Base-by-base conservation (phyloP, 2,797 vertebrate genomes). In the Clarias pachynema region DNA sequence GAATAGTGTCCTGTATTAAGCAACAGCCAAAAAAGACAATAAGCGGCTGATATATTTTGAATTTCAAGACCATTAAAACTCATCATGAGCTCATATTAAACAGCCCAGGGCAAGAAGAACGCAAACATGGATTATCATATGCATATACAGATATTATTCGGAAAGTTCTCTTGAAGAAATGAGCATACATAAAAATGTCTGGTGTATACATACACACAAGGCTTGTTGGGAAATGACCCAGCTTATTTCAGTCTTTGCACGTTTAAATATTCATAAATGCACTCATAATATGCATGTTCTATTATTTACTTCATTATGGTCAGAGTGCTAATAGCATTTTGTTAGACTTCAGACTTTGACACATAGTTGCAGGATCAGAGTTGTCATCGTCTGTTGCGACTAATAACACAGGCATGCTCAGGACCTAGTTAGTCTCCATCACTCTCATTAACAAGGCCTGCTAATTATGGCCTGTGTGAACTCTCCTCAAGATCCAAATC, bases 391-490 rank as follows among this genome's bases (percentile, higher is more conserved):
- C 77, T 84, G 70, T 59, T 75, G 83, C 66, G 81, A 84, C 83
- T 69, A 81, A 90, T 85, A 85, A 88, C 63, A 37, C 80, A 89
- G 84, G 66, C 86, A 84, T 87, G 86, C 89, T 80, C 85, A 84
- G 81, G 90, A 90, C 93, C 87, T 86, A 89, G 92, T 89, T 89
- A 90, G 93, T 91, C 91, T 88, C 79, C 95, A 68, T 84, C 82
- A 81, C 79, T 85, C 87, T 90, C 94, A 97, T 98, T 97, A 98
- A 96, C 96, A 95, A 96, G 93, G 95, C 94, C 92, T 92, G 94
- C 96, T 99, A 98, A 98, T 98, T 97, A 97, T 94, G 94, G 89
- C 94, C 79, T 96, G 96, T 95, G 94, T 95, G 95, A 91, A 96
- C 94, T 94, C 94, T 97, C 93, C 95, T 96, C 92, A 86, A 90